Conservation (phyloP, 2,797 vertebrate genomes). For the Molossus alvarezi region DNA sequence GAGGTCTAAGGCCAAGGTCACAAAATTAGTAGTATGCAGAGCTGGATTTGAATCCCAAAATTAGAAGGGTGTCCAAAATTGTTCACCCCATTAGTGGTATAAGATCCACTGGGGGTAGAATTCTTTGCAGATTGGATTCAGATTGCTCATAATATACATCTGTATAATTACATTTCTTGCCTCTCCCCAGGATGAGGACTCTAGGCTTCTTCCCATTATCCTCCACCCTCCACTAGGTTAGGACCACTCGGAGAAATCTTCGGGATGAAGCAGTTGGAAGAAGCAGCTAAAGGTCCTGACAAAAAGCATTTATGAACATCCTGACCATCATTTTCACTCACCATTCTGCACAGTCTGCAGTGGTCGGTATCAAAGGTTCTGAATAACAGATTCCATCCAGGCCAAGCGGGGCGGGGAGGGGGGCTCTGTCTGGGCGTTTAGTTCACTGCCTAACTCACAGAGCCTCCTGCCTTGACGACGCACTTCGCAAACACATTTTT, state of each 20-base stretch:
- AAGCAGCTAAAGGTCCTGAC: not conserved
- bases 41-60: constrained; percentile 1
- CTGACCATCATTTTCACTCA: not conserved
- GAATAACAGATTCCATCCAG: not conserved
- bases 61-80: not conserved
- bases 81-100: not conserved
- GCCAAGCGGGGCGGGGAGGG: not conserved
- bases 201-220: not conserved
- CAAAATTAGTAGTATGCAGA: constrained; percentile 9
- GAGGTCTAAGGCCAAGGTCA: not conserved
- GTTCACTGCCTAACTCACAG: not conserved
- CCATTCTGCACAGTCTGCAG: not conserved
- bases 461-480: not conserved
- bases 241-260: constrained; percentile 8
- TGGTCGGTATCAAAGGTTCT: not conserved
- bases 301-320: not conserved
- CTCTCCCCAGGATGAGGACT: not conserved
- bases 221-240: not conserved
- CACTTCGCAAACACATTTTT: constrained; percentile 50
- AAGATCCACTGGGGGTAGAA: not conserved
- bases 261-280: not conserved
- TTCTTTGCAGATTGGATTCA: not conserved
- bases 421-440: not conserved
- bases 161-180: not conserved
- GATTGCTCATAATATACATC: not conserved